Evolutionary conservation across 1,140 invertebrate genomes (phyloP), one percentile per base, ranked within the genome.

Genomic region (Bombus sylvicola): DNA sequence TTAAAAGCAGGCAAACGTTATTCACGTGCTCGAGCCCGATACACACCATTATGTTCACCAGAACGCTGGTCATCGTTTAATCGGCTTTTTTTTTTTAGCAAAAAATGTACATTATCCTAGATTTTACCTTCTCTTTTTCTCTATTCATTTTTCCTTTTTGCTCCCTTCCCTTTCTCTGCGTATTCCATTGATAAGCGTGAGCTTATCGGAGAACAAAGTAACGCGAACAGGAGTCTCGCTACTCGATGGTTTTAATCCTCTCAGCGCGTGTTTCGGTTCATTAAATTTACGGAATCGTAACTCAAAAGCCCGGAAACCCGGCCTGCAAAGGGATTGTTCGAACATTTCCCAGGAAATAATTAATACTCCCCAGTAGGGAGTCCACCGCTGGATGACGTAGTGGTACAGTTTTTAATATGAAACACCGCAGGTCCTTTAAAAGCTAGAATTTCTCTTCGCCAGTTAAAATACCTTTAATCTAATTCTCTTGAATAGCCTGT

Each of bases 251-350:
- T 76, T 76, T 34, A 76, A 59, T 76, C 47, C 74, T 41, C 41
- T 43, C 3, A 0, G 73, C 73, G 43, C 47, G 74, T 76, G 47
- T 76, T 59, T 76, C 74, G 74, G 47, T 59, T 76, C 74, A 76
- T 76, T 76, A 76, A 76, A 76, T 76, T 76, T 53, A 25, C 12
- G 13, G 69, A 18, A 72, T 41, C 69, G 74, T 34, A 3, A 37
- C 25, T 47, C 34, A 75, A 75, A 75, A 75, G 74, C 47, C 74
- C 74, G 74, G 74, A 76, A 76, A 59, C 47, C 47, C 47, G 47
- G 25, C 47, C 74, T 53, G 47, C 47, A 57, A 57, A 13, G 47
- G 22, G 47, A 76, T 76, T 76, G 74, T 76, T 57, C 74, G 13
- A 76, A 76, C 22, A 53, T 37, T 76, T 1, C 13, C 47, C 34